Evolutionary conservation across 2,888 invertebrate genomes (phyloP).

Genomic region (Thymelicus lineola): DNA sequence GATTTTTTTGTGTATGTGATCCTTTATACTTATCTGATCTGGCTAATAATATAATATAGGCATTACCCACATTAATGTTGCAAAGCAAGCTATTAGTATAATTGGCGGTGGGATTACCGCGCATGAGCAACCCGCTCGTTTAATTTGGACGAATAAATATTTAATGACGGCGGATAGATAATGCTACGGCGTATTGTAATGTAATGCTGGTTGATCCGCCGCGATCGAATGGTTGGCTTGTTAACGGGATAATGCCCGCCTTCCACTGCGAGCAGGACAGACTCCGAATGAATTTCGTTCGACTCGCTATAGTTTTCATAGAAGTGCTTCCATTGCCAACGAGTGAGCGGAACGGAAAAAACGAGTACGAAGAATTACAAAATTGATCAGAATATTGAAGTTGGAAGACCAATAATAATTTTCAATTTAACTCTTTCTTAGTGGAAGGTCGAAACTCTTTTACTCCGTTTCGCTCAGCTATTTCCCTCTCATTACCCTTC

Average conservation of each 20-base stretch:
- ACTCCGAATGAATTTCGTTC: too few relatives aligned
- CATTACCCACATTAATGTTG: constrained; percentile 28
- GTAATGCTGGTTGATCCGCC: constrained; percentile 22
- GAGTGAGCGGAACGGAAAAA: too few relatives aligned
- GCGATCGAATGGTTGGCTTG: constrained; percentile 19
- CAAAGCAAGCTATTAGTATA: constrained; percentile 35
- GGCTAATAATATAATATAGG: constrained; percentile 18
- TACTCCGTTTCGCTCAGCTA: too few relatives aligned
- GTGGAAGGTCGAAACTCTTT: too few relatives aligned
- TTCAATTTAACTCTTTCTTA: too few relatives aligned
- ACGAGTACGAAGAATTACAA: too few relatives aligned
- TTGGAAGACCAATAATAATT: too few relatives aligned
- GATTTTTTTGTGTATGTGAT: neutral
- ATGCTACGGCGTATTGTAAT: constrained; percentile 21
- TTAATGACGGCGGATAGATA: constrained; percentile 34
- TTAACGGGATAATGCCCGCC: neutral
- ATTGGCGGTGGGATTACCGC: constrained; percentile 36
- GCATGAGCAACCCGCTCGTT: constrained; percentile 28
- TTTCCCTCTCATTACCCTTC: too few relatives aligned
- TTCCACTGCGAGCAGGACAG: too few relatives aligned
- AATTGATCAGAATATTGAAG: too few relatives aligned
- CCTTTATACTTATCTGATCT: neutral
- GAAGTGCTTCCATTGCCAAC: too few relatives aligned
- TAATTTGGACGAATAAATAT: constrained; percentile 36
- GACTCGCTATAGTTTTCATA: too few relatives aligned